phyloP scores from a whole-genome alignment of 2,113 vertebrate species.

The Peromyscus leucopus region DNA sequence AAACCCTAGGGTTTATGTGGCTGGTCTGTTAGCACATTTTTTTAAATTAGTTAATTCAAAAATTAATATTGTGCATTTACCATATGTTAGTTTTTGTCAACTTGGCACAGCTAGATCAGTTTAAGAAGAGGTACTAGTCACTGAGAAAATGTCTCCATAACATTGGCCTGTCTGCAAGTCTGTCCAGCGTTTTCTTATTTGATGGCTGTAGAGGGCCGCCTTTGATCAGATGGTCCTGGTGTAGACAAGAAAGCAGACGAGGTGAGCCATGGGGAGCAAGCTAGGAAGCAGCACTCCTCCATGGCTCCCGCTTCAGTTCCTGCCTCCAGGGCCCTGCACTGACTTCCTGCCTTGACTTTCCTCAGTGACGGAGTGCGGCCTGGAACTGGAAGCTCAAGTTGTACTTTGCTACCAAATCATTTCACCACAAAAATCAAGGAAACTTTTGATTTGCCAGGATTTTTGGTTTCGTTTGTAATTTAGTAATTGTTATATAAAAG shows the following conservation, averaged over 20 bases:
- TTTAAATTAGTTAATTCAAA: slow-evolving; percentile 29
- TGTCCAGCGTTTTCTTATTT: not conserved
- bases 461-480: not conserved
- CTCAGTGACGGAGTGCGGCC: not conserved
- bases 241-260: not conserved
- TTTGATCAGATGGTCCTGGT: not conserved
- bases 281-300: not conserved
- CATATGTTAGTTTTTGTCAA: not conserved
- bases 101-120: not conserved
- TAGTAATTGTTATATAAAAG: not conserved
- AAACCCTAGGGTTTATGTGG: not conserved
- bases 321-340: no score
- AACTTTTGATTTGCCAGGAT: not conserved
- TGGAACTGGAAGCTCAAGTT: not conserved
- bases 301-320: not conserved
- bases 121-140: not conserved
- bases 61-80: not conserved
- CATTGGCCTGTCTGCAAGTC: not conserved
- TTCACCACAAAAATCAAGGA: slow-evolving; percentile 29
- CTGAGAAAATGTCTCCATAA: not conserved
- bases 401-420: not conserved
- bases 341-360: not conserved
- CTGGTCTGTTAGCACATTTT: slow-evolving; percentile 10
- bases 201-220: not conserved
- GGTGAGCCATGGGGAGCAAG: not conserved